A percentile compares a stretch with the other conserved stretches of the same genome.
Conservation (phyloP, 2,888 invertebrate species). For the Tetheella fluctuosa region DNA sequence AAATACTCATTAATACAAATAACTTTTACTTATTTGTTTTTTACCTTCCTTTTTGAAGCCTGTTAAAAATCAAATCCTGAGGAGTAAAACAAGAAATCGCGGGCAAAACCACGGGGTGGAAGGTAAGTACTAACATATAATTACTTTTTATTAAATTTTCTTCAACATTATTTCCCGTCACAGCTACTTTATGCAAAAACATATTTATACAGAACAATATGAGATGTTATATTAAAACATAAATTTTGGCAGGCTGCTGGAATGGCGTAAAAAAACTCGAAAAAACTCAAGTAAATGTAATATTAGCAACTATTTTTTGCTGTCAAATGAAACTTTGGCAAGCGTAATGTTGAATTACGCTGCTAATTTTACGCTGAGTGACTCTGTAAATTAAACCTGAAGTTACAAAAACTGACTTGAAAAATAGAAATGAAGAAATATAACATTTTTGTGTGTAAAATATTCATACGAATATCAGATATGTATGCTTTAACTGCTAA, state of each 20-base stretch:
- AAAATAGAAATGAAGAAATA: too few relatives aligned
- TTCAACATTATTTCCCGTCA: conserved; percentile 16
- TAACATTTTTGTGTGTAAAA: too few relatives aligned
- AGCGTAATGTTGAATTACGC: conserved; percentile 8
- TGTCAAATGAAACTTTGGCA: conserved; percentile 2
- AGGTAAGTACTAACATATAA: neutral
- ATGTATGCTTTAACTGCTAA: too few relatives aligned
- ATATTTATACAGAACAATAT: conserved; percentile 22
- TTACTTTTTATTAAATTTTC: neutral
- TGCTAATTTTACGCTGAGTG: neutral
- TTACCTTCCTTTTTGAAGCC: too few relatives aligned
- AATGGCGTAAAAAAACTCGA: conserved; percentile 21
- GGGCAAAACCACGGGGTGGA: too few relatives aligned
- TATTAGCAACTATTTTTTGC: conserved; percentile 17
- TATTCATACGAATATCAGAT: too few relatives aligned
- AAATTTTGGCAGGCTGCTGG: conserved; percentile 26
- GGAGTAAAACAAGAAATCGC: too few relatives aligned
- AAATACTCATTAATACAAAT: too few relatives aligned
- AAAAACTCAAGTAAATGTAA: conserved; percentile 28
- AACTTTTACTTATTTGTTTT: too few relatives aligned
- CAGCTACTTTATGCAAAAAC: conserved; percentile 18
- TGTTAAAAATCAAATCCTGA: too few relatives aligned
- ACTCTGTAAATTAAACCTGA: neutral
- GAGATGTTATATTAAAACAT: conserved; percentile 32
- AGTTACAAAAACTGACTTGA: too few relatives aligned